A percentile compares a stretch with the other conserved stretches of the same genome.
phyloP scores from a whole-genome alignment of 2,888 invertebrate species.

The Mesorhabditis belari region DNA sequence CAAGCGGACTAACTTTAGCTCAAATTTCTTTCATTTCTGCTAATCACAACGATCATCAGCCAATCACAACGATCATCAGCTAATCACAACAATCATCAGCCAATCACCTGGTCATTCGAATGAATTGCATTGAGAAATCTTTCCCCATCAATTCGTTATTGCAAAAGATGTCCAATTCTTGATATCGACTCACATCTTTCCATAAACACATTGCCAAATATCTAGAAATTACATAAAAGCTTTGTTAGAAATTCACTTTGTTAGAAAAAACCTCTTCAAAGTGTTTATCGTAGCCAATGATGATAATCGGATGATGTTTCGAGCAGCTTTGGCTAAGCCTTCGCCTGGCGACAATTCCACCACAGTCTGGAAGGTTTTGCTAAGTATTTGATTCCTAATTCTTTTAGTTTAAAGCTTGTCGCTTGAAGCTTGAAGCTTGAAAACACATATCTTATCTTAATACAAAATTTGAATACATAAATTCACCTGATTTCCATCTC shows the following conservation, averaged over 20 bases:
- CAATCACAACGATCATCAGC: no score
- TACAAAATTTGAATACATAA: not conserved
- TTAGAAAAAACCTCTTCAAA: constrained; percentile 18
- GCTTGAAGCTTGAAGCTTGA: no score
- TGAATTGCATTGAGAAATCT: constrained; percentile 93
- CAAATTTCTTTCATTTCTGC: no score
- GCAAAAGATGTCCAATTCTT: constrained; percentile 96
- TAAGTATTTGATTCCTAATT: no score
- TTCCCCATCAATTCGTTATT: constrained; percentile 95
- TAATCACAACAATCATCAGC: no score
- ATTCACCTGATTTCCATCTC: constrained; percentile 17
- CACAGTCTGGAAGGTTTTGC: not conserved
- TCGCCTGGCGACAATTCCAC: no score
- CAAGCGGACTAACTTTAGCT: no score
- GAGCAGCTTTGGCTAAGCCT: constrained; percentile 1
- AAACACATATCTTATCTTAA: not conserved
- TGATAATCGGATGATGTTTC: constrained; percentile 5
- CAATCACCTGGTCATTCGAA: constrained; percentile 74
- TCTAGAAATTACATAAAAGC: constrained; percentile 55
- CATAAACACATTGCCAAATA: constrained; percentile 90
- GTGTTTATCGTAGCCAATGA: constrained; percentile 35
- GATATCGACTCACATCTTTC: constrained; percentile 83
- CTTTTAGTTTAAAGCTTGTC: no score
- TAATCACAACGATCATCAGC: no score
- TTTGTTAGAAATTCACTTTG: not conserved